Evolutionary conservation across 2,113 vertebrate genomes (phyloP).

Genomic region (Scomber japonicus): DNA sequence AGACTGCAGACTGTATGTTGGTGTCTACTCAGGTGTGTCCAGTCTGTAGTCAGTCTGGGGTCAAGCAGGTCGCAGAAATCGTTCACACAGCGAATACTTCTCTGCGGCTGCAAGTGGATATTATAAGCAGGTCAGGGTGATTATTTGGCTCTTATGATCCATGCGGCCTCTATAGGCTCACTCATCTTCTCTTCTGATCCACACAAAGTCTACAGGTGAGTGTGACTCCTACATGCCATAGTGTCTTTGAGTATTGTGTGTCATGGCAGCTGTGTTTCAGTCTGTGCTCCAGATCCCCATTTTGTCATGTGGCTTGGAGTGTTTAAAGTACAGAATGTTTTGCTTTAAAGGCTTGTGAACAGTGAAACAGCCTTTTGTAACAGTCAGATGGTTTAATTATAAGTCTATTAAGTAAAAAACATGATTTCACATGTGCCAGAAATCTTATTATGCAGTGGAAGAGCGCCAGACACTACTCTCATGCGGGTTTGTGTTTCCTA

Average conservation of each 20-base stretch:
- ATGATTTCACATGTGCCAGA: not conserved
- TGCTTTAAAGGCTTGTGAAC: not conserved
- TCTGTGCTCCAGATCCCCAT: not conserved
- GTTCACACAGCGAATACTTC: not conserved
- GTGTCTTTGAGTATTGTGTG: not conserved
- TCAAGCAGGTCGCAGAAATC: slow-evolving; percentile 15
- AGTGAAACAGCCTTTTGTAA: not conserved
- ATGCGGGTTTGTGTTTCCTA: slow-evolving; percentile 27
- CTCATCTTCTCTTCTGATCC: slow-evolving; percentile 38
- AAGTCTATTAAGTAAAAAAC: not conserved
- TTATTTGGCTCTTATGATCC: slow-evolving; percentile 39
- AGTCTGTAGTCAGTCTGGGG: slow-evolving; percentile 22
- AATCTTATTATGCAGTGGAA: not conserved
- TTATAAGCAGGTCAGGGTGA: not conserved
- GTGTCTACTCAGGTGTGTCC: slow-evolving; percentile 58
- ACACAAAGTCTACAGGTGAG: slow-evolving; percentile 71
- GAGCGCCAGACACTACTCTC: not conserved
- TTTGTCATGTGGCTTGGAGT: not conserved
- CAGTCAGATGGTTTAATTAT: not conserved
- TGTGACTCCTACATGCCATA: slow-evolving; percentile 7
- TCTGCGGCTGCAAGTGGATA: slow-evolving; percentile 33
- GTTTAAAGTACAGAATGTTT: not conserved
- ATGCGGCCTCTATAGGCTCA: slow-evolving; percentile 48
- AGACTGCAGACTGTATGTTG: slow-evolving; percentile 20
- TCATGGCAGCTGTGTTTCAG: not conserved